Conservation (phyloP, 2,797 vertebrate genomes). For the Sebastes kiyomatsui region DNA sequence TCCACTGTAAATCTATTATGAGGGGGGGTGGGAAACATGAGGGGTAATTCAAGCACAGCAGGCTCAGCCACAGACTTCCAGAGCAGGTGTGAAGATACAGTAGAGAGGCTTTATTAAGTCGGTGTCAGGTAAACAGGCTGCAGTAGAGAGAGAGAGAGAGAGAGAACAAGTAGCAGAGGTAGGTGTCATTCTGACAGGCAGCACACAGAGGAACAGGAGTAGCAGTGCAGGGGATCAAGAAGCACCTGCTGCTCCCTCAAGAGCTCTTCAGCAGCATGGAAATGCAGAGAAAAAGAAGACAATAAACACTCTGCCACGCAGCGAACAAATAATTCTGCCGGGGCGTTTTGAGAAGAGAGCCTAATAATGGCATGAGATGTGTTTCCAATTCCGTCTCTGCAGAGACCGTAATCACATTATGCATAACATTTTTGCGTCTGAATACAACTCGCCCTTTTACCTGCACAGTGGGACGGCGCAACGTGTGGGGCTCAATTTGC, state of each 20-base stretch:
- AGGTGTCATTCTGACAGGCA: slow-evolving; percentile 62
- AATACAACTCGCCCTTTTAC: slow-evolving; percentile 54
- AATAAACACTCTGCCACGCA: slow-evolving; percentile 42
- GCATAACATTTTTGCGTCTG: slow-evolving; percentile 60
- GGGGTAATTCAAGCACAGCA: slow-evolving; percentile 32
- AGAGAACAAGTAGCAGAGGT: slow-evolving; percentile 51
- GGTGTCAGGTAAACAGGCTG: slow-evolving; percentile 59
- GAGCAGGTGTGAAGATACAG: slow-evolving; percentile 54
- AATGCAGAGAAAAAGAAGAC: slow-evolving; percentile 34
- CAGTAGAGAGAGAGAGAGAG: slow-evolving; percentile 9
- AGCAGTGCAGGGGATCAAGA: slow-evolving; percentile 51
- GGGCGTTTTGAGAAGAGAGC: slow-evolving; percentile 19
- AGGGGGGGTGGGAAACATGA: not conserved
- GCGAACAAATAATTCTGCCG: slow-evolving; percentile 42
- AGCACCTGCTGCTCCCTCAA: slow-evolving; percentile 62
- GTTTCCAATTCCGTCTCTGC: slow-evolving; percentile 59
- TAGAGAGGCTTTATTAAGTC: slow-evolving; percentile 59
- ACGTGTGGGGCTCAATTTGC: slow-evolving; percentile 43
- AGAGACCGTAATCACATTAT: slow-evolving; percentile 72
- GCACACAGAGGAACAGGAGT: slow-evolving; percentile 46
- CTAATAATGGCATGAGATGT: slow-evolving; percentile 62
- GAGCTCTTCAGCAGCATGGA: slow-evolving; percentile 41
- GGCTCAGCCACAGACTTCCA: slow-evolving; percentile 22
- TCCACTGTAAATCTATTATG: slow-evolving; percentile 40
- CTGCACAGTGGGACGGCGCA: slow-evolving; percentile 49